Evolutionary conservation across 1,140 invertebrate genomes (phyloP).

Genomic region (Drosophila murphyi): DNA sequence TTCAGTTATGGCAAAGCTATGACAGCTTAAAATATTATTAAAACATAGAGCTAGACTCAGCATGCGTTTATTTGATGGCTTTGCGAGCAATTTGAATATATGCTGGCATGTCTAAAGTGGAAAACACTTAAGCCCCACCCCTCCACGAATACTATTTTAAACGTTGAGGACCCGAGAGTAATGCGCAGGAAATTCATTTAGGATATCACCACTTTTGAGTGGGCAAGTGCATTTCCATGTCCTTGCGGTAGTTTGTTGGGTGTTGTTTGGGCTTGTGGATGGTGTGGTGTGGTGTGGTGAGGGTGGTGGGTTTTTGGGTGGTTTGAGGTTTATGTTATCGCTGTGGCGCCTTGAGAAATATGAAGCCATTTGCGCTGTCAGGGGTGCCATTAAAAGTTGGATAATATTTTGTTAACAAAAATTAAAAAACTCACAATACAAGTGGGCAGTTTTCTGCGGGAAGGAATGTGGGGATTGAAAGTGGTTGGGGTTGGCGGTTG

Average conservation of each 20-base stretch:
- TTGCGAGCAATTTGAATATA: neutral
- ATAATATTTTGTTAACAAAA: constrained; percentile 76
- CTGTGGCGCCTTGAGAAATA: constrained; percentile 47
- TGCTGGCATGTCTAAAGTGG: neutral
- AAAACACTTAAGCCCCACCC: neutral
- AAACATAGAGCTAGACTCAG: neutral
- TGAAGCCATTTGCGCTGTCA: constrained; percentile 44
- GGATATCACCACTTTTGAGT: constrained; percentile 6
- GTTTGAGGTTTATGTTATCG: constrained; percentile 2
- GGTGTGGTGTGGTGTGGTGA: no score
- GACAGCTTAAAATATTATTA: no score
- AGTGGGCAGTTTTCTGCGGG: neutral
- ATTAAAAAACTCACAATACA: constrained; percentile 51
- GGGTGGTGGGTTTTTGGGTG: neutral
- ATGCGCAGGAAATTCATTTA: constrained; percentile 6
- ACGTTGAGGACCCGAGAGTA: neutral
- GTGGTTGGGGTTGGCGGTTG: neutral
- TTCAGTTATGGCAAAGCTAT: no score
- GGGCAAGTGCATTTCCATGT: constrained; percentile 35
- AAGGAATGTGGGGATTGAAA: neutral
- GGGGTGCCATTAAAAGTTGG: constrained; percentile 71
- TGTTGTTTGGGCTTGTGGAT: neutral
- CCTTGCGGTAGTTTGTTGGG: constrained; percentile 6
- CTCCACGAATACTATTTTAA: neutral
- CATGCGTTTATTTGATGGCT: neutral